A percentile compares a stretch with the other conserved stretches of the same genome.
Conservation (phyloP, 2,797 vertebrate species). For the Lagodon rhomboides region DNA sequence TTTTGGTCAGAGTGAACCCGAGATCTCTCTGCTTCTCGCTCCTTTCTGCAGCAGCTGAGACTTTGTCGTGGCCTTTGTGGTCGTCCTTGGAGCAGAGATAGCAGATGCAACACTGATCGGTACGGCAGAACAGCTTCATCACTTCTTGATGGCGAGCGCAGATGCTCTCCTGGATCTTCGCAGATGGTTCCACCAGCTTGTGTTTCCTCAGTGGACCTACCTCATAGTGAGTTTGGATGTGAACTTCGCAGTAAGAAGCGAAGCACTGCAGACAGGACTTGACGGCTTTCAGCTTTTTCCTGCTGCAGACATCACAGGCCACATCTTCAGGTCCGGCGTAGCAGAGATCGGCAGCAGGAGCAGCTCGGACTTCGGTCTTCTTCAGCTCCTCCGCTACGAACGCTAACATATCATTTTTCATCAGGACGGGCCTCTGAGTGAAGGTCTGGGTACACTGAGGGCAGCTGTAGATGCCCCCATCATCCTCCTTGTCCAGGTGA, state of each 20-base stretch:
- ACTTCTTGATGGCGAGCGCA: constrained; percentile 49
- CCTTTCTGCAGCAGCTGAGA: constrained; percentile 38
- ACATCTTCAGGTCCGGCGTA: constrained; percentile 7
- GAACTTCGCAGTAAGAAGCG: not conserved
- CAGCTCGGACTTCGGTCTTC: not conserved
- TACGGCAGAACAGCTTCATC: constrained; percentile 61
- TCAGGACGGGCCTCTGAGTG: constrained; percentile 25
- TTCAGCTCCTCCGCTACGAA: constrained; percentile 26
- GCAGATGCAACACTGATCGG: constrained; percentile 58
- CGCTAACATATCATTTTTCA: constrained; percentile 40
- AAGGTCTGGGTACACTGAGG: constrained; percentile 30
- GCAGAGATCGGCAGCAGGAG: not conserved
- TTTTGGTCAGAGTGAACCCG: not conserved
- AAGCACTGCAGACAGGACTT: too few species aligned
- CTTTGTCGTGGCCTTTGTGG: constrained; percentile 44
- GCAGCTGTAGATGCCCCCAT: constrained; percentile 5
- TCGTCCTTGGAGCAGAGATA: constrained; percentile 44
- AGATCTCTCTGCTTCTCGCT: constrained; percentile 27
- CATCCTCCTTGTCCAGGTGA: not conserved
- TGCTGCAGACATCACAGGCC: constrained; percentile 41
- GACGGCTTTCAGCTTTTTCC: not conserved
- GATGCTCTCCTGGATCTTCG: constrained; percentile 26
- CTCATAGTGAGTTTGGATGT: constrained; percentile 24
- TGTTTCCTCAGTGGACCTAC: constrained; percentile 19
- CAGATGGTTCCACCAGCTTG: constrained; percentile 31